Base-by-base conservation (phyloP, 2,888 invertebrate genomes). In the Macrophya alboannulata region DNA sequence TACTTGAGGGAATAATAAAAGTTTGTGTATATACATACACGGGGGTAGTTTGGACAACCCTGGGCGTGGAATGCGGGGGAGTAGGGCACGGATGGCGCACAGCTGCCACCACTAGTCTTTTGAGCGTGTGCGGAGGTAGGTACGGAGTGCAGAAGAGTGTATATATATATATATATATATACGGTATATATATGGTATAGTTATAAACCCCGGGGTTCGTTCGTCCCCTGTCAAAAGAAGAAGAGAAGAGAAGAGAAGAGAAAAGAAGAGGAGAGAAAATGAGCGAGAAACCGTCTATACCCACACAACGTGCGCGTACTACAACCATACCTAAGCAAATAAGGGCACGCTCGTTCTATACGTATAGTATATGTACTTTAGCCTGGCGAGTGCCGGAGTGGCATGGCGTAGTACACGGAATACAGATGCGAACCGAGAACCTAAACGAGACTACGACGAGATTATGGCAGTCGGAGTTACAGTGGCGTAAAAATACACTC, bases 21-120 rank as follows among this genome's bases (percentile, higher is more conserved):
- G 37, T 68, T 37, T 68, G 31, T 25, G 5, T 68, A 62, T 62
- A 62, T 62, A 25, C 31, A 31, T 31, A 31, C 3, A 31, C 31
- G 31, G 68, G 68, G 45, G 72, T 74, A 43, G 45, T 85, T 85
- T 85, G 77, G 51, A 65, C 77, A 85, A 48, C 85, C 85, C 85
- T 85, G 77, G n/a, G 86, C 86, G 86, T 89, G 91, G 92, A 92
- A 92, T 92, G 92, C 91, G 92, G 92, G 92, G 90, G 91, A 91
- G 91, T 90, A 90, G 90, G 90, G 89, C 91, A 91, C 90, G 91
- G 90, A 91, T 92, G 91, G 91, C 88, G 91, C 92, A 91, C 92
- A 92, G 92, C 92, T 92, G 92, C 91, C 88, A 77, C 89, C 89
- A 89, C 90, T 21, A 81, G 77, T 77, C 51, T 81, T 77, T 81